These are phyloP conservation scores for Pseudopodoces humilis DNA, from an alignment of 2,113 vertebrate species.

Conservation along the genomic window DNA sequence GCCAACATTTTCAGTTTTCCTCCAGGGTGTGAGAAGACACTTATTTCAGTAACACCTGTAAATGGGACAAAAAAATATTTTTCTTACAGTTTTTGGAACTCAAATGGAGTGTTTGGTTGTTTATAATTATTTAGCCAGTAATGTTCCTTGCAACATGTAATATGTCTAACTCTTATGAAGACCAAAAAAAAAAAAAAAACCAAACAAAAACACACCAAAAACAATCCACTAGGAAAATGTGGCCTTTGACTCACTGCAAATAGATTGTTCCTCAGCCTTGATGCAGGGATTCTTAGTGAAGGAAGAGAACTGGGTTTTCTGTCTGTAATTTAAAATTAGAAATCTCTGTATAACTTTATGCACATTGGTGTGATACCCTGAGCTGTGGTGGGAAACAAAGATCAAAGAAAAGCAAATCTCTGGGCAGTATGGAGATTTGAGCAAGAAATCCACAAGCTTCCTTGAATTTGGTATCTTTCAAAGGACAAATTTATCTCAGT, in stretches of 20 bases:
- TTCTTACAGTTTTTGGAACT: not conserved
- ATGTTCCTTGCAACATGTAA: not conserved
- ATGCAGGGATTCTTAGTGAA: not conserved
- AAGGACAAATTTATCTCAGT: not conserved
- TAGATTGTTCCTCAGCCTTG: not conserved
- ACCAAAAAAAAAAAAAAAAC: not conserved
- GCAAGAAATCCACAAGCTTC: not conserved
- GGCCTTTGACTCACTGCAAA: not conserved
- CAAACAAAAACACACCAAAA: not conserved
- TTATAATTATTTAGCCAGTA: not conserved
- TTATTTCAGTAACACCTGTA: not conserved
- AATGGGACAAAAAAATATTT: fast-evolving
- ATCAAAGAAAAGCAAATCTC: not conserved
- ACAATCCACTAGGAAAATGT: not conserved
- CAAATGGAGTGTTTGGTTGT: not conserved
- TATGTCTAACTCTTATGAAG: not conserved
- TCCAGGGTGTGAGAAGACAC: not conserved
- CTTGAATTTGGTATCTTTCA: not conserved
- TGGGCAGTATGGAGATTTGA: not conserved
- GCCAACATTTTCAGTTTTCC: not conserved
- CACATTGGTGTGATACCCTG: not conserved
- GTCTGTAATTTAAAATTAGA: not conserved
- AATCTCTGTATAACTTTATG: not conserved
- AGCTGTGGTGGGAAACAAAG: not conserved
- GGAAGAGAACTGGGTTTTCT: not conserved